These are phyloP conservation scores for Eristalis intricaria DNA, from an alignment of 2,888 invertebrate genomes.

Conservation along the genomic window DNA sequence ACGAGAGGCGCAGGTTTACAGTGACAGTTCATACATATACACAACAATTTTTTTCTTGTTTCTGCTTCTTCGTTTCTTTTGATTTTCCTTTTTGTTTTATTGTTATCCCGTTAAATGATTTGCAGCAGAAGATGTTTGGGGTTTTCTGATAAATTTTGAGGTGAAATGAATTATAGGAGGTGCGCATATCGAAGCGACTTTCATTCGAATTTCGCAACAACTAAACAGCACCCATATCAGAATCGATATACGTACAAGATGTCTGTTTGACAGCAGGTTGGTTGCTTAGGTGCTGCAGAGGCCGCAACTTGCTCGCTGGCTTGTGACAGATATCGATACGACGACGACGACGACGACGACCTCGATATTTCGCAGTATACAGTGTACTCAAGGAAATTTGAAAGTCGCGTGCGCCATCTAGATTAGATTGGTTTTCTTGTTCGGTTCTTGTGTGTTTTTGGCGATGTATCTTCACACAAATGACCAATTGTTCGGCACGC, in stretches of 20 bases:
- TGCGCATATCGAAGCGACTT: not conserved
- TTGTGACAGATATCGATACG: conserved; percentile 44
- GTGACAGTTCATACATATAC: not conserved
- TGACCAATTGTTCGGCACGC: conserved; percentile 5
- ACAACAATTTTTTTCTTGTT: not conserved
- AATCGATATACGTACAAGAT: not conserved
- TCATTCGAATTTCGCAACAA: not conserved
- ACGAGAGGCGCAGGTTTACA: conserved; percentile 57
- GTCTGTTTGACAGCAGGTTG: not conserved
- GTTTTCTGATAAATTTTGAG: not conserved
- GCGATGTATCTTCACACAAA: not conserved
- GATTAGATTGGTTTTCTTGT: conserved; percentile 25
- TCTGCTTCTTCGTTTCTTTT: not conserved
- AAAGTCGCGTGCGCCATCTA: conserved; percentile 53
- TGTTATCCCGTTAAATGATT: conserved; percentile 50
- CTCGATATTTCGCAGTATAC: conserved; percentile 42
- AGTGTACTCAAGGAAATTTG: conserved; percentile 36
- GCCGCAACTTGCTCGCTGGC: not conserved
- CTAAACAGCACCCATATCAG: not conserved
- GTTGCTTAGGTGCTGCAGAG: conserved; percentile 10
- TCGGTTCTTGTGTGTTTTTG: conserved; percentile 4
- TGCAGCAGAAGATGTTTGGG: conserved; percentile 6
- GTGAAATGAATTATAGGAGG: not conserved
- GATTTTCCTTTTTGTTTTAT: not conserved
- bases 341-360: conserved; percentile 25